Base-by-base conservation (phyloP, 2,888 invertebrate genomes). In the Cepaea hortensis region DNA sequence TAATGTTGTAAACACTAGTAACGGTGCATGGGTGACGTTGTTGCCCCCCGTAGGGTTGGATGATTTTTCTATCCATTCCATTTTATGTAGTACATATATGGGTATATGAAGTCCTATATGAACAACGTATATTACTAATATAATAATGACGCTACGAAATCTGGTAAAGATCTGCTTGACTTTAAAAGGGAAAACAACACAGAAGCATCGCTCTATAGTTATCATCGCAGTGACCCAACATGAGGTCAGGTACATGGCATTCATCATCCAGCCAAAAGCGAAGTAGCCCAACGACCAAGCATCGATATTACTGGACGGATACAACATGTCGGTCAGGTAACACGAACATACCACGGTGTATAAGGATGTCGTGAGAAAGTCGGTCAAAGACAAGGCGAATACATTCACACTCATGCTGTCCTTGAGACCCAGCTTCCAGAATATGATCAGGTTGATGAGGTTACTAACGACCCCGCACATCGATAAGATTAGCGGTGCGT, bases 361-460 rank as follows among this genome's bases (percentile, higher is more conserved):
- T 15, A 68, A 68, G 15, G 13, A 68, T 9, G 68, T 18, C 15
- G 68, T 15, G 15, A 68, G 20, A 20, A 68, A 68, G 68, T 68
- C 68, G 4, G 68, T 18, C 15, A 68, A 18, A 3, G 68, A 68
- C 20, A 68, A 55, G 55, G 55, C 55, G 55, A 55, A 55, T 6
- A 55, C 7, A 55, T 11, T 55, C 7, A 55, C 55, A 11, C 55
- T 55, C 55, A 55, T 55, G 55, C 55, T 75, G 50, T 75, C 75
- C 48, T 83, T 83, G 23, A 83, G 68, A 48, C 76, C 77, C n/a
- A 77, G 20, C 11, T 46, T 76, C n/a, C 9, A 50, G 62, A 77
- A 84, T n/a, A 84, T 77, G 76, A 84, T n/a, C n/a, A 77, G 48
- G 48, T 84, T 84, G 76, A 84, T 9, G 46, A 84, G 3, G 65